Evolutionary conservation across 2,888 invertebrate genomes (phyloP).

Genomic region (Sericinus montela): DNA sequence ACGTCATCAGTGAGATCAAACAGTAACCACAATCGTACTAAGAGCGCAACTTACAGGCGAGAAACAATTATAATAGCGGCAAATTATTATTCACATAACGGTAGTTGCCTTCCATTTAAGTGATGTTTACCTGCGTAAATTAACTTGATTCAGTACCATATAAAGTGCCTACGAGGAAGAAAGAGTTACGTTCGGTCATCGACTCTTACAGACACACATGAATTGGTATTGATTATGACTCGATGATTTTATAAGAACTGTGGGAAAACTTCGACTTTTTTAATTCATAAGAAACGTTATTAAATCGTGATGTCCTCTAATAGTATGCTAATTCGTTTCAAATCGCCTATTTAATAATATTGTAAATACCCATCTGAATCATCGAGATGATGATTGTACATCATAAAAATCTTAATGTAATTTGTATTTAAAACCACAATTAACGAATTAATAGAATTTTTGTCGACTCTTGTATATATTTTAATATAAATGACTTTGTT

Average conservation of each 20-base stretch:
- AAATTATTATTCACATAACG: conserved; percentile 27
- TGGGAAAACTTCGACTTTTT: conserved; percentile 11
- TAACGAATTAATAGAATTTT: too few species aligned
- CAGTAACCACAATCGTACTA: conserved; percentile 45
- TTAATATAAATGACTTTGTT: too few species aligned
- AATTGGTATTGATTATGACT: conserved; percentile 21
- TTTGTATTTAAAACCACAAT: too few species aligned
- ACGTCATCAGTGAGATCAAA: conserved; percentile 51
- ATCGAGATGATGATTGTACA: background rate
- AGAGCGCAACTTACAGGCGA: conserved; percentile 48
- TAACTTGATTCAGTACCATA: too few species aligned
- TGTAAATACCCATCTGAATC: conserved; percentile 14
- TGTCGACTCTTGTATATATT: too few species aligned
- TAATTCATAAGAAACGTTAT: conserved; percentile 4
- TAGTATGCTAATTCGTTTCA: conserved; percentile 15
- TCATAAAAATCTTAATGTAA: too few species aligned
- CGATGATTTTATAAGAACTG: conserved; percentile 9
- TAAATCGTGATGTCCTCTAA: conserved; percentile 10
- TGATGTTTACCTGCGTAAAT: conserved; percentile 2
- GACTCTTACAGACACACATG: conserved; percentile 35
- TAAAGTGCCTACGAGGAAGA: background rate
- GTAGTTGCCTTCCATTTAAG: conserved; percentile 22
- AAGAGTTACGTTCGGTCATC: conserved; percentile 36
- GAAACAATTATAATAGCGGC: background rate
- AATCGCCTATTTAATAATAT: background rate